Conservation (phyloP, 2,888 invertebrate species). For the Spodoptera exigua region DNA sequence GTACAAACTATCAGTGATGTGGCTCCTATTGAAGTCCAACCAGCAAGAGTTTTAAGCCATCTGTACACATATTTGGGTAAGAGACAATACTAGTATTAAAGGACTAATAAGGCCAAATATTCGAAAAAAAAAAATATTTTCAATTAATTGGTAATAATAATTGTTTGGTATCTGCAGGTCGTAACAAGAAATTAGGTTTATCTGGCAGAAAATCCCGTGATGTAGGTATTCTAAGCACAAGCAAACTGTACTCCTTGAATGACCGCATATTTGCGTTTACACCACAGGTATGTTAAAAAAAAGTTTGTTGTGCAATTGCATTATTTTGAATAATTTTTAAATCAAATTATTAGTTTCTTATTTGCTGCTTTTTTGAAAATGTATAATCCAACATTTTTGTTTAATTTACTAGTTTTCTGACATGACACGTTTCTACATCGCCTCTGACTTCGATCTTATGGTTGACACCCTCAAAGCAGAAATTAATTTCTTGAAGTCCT, state of each 20-base stretch:
- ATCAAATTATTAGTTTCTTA: neutral
- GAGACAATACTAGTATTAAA: neutral
- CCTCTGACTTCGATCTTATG: constrained; percentile 99
- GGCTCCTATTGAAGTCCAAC: constrained; percentile 98
- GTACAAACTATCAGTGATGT: constrained; percentile 98
- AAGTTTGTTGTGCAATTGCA: neutral
- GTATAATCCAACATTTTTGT: constrained; percentile 54
- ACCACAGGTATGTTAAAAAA: constrained; percentile 93
- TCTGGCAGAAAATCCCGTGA: constrained; percentile 98
- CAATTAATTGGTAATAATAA: neutral
- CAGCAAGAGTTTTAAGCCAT: constrained; percentile 98
- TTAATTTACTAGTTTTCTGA: constrained; percentile 95
- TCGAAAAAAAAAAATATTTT: too few relatives aligned
- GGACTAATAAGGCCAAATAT: too few relatives aligned
- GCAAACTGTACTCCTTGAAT: constrained; percentile 98
- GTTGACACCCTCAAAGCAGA: constrained; percentile 99
- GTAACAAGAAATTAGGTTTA: constrained; percentile 97
- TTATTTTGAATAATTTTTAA: neutral
- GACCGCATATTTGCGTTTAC: constrained; percentile 99
- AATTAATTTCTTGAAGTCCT: constrained; percentile 99
- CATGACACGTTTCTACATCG: constrained; percentile 99
- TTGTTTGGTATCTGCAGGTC: constrained; percentile 89
- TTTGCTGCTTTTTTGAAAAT: constrained; percentile 16
- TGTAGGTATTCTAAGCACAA: constrained; percentile 99
- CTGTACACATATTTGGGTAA: constrained; percentile 97